Conservation (phyloP, 2,797 vertebrate species). For the Coranthus polyacanthus region DNA sequence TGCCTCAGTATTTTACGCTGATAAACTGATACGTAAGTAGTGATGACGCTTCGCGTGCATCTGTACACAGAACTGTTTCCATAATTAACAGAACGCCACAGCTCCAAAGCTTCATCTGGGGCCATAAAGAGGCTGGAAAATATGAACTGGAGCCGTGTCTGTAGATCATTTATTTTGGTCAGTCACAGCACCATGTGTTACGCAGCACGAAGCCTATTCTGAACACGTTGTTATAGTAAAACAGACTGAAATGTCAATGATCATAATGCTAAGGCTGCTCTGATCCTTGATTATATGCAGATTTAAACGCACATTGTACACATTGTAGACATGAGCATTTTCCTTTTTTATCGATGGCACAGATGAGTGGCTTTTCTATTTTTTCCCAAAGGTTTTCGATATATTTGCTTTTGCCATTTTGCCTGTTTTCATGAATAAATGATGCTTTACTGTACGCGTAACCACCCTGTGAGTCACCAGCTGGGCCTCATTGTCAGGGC, state of each 20-base stretch:
- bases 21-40: too few relatives aligned
- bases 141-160: slow-evolving; percentile 30
- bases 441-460: neutral
- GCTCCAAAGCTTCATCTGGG: slow-evolving; percentile 1
- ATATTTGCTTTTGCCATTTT: slow-evolving; percentile 1
- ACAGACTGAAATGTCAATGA: too few relatives aligned
- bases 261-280: neutral
- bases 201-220: slow-evolving; percentile 1
- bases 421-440: slow-evolving; percentile 16
- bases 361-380: neutral
- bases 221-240: slow-evolving; percentile 13
- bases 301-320: neutral
- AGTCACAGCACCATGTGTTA: slow-evolving; percentile 13
- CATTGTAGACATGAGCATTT: neutral
- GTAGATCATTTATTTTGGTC: slow-evolving; percentile 36
- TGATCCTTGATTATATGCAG: neutral
- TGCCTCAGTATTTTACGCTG: neutral
- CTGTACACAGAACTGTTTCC: slow-evolving; percentile 2
- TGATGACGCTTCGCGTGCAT: neutral
- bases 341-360: neutral
- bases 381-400: neutral
- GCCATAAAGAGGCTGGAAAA: slow-evolving; percentile 46
- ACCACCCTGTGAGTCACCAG: slow-evolving; percentile 14
- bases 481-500: slow-evolving; percentile 1
- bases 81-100: neutral